Base-by-base conservation (phyloP, 2,888 invertebrate genomes). In the Onthophagus sagittarius region DNA sequence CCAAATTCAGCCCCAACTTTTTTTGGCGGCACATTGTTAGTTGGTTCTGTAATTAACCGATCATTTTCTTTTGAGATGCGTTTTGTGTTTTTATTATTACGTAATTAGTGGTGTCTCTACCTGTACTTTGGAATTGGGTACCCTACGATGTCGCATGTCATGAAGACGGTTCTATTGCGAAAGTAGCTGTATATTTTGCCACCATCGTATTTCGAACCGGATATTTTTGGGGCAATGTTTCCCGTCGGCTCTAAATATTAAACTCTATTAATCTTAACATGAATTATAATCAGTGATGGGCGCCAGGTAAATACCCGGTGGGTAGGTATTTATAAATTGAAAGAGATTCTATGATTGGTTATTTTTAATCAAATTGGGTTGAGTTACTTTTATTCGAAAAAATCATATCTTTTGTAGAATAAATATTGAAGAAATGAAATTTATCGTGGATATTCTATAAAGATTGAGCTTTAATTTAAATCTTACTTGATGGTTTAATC, bases 91-190 rank as follows among this genome's bases (percentile, higher is more conserved):
- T 23, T 23, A 15, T 65, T 9, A 65, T 15, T n/a, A 65, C 11
- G 39, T 23, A 23, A 15, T 33, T 15, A 65, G 63, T 70, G 15
- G 63, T 9, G 53, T 73, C 72, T 87, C 23, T 90, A 93, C 92
- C 92, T 91, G 89, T 89, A 91, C 77, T 89, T 80, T 75, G 92
- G 92, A 76, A 89, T 89, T 76, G 93, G 92, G 83, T 88, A 92
- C 81, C 90, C 91, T 81, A 90, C 90, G 77, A 91, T 89, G 83
- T 90, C 90, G 84, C 92, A 92, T 78, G 90, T 89, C 83, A 93
- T 85, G 80, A 90, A 90, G 76, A 89, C 88, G 78, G 88, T 86
- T 79, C 84, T 84, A 76, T 83, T 86, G 81, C 84, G 83, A 74
- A 86, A 83, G 79, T 88, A 87, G 81, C 84, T 83, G 82, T 88